Percentiles rank a stretch among this genome's conserved stretches.
These are phyloP conservation scores for Sakesphorus luctuosus DNA, from an alignment of 2,113 vertebrate genomes.

Conservation along the genomic window DNA sequence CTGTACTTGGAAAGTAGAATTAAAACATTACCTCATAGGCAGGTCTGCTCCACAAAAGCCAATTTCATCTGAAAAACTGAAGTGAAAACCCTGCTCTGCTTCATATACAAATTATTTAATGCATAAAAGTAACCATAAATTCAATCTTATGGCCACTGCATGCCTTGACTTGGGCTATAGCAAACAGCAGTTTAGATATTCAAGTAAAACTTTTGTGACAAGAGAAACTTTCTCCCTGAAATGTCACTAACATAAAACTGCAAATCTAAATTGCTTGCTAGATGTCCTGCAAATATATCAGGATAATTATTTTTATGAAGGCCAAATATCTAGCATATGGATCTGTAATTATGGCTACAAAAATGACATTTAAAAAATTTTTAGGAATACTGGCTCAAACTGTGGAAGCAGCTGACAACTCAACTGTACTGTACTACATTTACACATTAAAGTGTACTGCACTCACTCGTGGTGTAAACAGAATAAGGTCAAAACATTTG, in stretches of 20 bases:
- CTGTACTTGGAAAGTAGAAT: background rate
- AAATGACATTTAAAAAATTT: background rate
- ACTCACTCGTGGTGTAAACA: background rate
- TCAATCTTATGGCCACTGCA: background rate
- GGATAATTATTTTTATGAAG: background rate
- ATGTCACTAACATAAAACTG: background rate
- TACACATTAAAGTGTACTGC: background rate
- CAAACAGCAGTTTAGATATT: background rate
- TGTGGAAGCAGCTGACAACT: background rate
- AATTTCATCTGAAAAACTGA: background rate
- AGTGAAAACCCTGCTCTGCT: background rate
- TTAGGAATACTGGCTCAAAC: background rate
- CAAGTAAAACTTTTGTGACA: background rate
- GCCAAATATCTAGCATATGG: background rate
- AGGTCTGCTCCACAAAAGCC: background rate
- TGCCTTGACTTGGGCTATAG: background rate
- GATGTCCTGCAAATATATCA: background rate
- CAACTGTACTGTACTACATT: background rate
- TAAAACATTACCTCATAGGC: background rate
- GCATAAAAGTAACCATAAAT: background rate
- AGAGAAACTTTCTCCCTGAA: background rate
- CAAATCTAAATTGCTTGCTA: background rate
- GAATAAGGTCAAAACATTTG: background rate
- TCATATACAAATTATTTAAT: background rate
- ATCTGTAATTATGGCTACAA: background rate